Conservation (phyloP, 2,113 vertebrate genomes). For the Mirounga angustirostris region DNA sequence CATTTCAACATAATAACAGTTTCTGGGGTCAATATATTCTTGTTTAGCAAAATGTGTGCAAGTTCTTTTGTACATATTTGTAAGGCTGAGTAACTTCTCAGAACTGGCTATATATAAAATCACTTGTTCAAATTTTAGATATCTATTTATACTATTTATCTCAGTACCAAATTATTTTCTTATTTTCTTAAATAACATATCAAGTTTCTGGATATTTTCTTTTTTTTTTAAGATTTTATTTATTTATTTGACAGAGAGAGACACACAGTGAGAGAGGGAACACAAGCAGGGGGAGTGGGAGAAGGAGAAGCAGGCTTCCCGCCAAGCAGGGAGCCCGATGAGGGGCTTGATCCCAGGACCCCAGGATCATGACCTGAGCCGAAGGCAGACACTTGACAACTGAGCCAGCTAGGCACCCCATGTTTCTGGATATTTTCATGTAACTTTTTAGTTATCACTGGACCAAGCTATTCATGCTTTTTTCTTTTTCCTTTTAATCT, state of each 20-base stretch:
- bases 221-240: no score
- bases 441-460: neutral
- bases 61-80: neutral
- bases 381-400: no score
- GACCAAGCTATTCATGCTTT: neutral
- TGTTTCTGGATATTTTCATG: conserved; percentile 26
- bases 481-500: neutral
- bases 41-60: neutral
- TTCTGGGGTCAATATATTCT: neutral
- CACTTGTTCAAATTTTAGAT: neutral
- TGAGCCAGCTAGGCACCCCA: no score
- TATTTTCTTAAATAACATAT: neutral
- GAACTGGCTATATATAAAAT: neutral
- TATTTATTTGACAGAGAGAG: no score
- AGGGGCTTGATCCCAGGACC: no score
- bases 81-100: neutral
- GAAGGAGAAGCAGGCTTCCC: no score
- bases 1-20: neutral
- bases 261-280: no score
- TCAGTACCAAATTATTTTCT: neutral
- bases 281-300: no score
- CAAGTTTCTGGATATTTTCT: conserved; percentile 18
- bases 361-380: no score
- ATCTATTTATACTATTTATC: neutral
- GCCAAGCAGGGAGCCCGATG: no score